A percentile compares a stretch with the other conserved stretches of the same genome.
Conservation (phyloP, 2,113 vertebrate genomes). For the Cavia porcellus region DNA sequence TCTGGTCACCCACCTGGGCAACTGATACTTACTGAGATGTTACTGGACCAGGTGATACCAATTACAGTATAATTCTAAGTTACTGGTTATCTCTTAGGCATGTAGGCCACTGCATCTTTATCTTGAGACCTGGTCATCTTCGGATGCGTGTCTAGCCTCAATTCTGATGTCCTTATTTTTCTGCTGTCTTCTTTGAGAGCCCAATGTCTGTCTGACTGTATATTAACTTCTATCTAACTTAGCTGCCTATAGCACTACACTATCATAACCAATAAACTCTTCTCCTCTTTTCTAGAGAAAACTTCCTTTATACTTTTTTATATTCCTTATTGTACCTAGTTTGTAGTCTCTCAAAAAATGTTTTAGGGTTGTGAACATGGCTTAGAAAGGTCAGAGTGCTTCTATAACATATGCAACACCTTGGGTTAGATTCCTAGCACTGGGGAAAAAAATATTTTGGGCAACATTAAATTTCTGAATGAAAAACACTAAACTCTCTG, state of each 20-base stretch:
- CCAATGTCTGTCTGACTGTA: not conserved
- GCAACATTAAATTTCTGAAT: conserved; percentile 3
- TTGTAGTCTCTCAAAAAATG: not conserved
- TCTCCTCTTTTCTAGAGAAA: not conserved
- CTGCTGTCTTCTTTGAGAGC: not conserved
- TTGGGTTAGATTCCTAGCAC: not conserved
- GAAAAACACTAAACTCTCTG: not conserved
- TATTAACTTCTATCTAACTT: not conserved
- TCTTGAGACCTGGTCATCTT: not conserved
- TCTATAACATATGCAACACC: not conserved
- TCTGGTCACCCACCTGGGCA: not conserved
- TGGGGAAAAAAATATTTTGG: not conserved
- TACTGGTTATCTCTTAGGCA: not conserved
- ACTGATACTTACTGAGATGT: not conserved
- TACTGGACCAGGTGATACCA: not conserved
- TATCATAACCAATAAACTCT: not conserved
- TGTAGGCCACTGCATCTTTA: not conserved
- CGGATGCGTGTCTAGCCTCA: not conserved
- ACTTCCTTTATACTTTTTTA: conserved; percentile 27
- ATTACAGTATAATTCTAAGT: not conserved
- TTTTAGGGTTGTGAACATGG: not conserved
- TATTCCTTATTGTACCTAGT: conserved; percentile 1
- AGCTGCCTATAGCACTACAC: not conserved
- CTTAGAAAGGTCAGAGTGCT: not conserved
- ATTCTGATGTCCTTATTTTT: not conserved